phyloP scores from a whole-genome alignment of 2,797 vertebrate species.

The Novumbra hubbsi region DNA sequence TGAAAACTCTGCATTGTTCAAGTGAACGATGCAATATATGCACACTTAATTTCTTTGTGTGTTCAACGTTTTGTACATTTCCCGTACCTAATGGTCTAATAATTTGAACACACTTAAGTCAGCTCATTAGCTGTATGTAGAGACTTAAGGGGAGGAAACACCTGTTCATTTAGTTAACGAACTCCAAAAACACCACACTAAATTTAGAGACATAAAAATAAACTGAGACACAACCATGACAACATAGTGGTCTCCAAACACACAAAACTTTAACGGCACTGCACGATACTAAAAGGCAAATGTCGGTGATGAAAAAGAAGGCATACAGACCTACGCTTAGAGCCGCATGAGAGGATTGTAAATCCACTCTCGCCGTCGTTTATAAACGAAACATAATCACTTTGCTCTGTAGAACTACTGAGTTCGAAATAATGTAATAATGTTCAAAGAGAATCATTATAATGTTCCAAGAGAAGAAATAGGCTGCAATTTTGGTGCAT shows the following conservation, averaged over 20 bases:
- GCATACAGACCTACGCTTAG: conserved; percentile 43
- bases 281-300: conserved; percentile 57
- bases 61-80: conserved; percentile 66
- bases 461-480: conserved; percentile 31
- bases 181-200: conserved; percentile 57
- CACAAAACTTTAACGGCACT: conserved; percentile 56
- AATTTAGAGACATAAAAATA: conserved; percentile 62
- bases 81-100: conserved; percentile 74
- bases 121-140: conserved; percentile 69
- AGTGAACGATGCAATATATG: conserved; percentile 12
- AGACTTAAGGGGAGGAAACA: conserved; percentile 68
- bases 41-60: conserved; percentile 61
- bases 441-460: conserved; percentile 52
- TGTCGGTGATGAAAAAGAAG: conserved; percentile 47
- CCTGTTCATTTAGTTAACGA: conserved; percentile 72
- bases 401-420: conserved; percentile 36
- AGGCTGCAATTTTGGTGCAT: conserved; percentile 31
- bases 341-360: conserved; percentile 53
- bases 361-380: conserved; percentile 60
- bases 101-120: conserved; percentile 71
- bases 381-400: conserved; percentile 46
- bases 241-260: conserved; percentile 53
- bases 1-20: conserved; percentile 25
- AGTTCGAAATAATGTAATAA: conserved; percentile 57
- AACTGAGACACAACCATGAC: conserved; percentile 40